A percentile compares a stretch with the other conserved stretches of the same genome.
phyloP scores from a whole-genome alignment of 2,797 vertebrate genomes.

The Clarias fuscus region DNA sequence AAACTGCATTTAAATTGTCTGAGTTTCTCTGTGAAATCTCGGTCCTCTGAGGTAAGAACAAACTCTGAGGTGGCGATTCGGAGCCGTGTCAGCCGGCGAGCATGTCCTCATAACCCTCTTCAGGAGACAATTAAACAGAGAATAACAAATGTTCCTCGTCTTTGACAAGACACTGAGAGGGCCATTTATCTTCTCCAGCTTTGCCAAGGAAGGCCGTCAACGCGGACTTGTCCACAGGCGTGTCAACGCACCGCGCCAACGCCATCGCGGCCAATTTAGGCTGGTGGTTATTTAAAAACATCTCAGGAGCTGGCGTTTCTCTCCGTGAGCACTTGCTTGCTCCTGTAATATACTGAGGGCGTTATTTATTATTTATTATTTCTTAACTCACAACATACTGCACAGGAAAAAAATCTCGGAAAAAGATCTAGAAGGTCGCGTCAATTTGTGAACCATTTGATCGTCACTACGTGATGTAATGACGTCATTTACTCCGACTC shows the following conservation, averaged over 20 bases:
- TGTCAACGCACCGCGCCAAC: conserved; percentile 33
- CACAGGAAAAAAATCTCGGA: neutral
- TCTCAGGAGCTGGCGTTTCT: conserved; percentile 25
- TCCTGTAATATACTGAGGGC: neutral
- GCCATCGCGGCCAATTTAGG: conserved; percentile 32
- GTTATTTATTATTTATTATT: neutral
- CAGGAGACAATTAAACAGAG: conserved; percentile 50
- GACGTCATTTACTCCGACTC: neutral
- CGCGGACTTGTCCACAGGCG: conserved; percentile 15
- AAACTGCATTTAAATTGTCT: neutral
- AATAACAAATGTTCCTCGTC: conserved; percentile 41
- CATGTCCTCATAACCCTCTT: conserved; percentile 33
- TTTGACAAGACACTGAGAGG: conserved; percentile 42
- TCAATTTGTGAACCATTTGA: neutral
- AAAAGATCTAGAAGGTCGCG: neutral
- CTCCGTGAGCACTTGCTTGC: neutral
- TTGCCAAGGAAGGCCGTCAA: conserved; percentile 27
- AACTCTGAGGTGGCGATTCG: conserved; percentile 27
- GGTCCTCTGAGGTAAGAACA: neutral
- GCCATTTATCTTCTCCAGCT: conserved; percentile 44
- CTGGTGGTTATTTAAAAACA: conserved; percentile 19
- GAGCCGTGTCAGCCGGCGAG: conserved; percentile 15
- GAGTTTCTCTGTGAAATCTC: conserved; percentile 4
- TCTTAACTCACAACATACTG: neutral
- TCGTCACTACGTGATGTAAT: neutral